Conservation (phyloP, 2,113 vertebrate species). For the Ceuthmochares aereus region DNA sequence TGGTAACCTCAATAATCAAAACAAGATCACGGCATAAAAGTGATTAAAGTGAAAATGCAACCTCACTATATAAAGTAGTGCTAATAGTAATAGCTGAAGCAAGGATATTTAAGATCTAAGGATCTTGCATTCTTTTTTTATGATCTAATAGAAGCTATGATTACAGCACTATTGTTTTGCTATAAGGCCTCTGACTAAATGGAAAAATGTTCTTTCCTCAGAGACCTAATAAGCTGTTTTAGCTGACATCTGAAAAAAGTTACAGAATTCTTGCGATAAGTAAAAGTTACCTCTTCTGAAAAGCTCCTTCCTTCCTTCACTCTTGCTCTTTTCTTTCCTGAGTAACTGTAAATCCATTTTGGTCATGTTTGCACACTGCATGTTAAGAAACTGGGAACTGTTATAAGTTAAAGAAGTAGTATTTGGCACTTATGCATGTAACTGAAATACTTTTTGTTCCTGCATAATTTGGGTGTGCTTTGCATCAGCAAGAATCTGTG, state of each 20-base stretch:
- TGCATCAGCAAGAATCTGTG: constrained; percentile 64
- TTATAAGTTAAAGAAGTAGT: constrained; percentile 31
- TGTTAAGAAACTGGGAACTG: background rate
- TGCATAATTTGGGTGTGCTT: constrained; percentile 62
- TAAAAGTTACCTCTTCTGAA: constrained; percentile 24
- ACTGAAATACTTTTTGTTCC: constrained; percentile 33
- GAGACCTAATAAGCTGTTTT: constrained; percentile 51
- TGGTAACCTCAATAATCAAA: constrained; percentile 65
- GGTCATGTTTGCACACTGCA: background rate
- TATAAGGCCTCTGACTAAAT: constrained; percentile 56
- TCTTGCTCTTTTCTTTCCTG: constrained; percentile 15
- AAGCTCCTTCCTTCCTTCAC: background rate
- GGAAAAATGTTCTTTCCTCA: constrained; percentile 41
- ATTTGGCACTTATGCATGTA: constrained; percentile 32
- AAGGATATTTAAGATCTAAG: constrained; percentile 66
- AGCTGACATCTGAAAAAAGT: constrained; percentile 59
- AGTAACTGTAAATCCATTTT: constrained; percentile 52
- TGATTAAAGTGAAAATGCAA: constrained; percentile 64
- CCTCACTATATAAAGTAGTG: constrained; percentile 51
- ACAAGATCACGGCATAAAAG: constrained; percentile 62
- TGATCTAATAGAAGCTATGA: constrained; percentile 68
- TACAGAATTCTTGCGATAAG: background rate
- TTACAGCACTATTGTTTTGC: constrained; percentile 66
- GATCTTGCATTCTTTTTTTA: constrained; percentile 66
- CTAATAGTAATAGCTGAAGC: constrained; percentile 59